Conservation (phyloP, 2,888 invertebrate species). For the Drosophila kanekoi region DNA sequence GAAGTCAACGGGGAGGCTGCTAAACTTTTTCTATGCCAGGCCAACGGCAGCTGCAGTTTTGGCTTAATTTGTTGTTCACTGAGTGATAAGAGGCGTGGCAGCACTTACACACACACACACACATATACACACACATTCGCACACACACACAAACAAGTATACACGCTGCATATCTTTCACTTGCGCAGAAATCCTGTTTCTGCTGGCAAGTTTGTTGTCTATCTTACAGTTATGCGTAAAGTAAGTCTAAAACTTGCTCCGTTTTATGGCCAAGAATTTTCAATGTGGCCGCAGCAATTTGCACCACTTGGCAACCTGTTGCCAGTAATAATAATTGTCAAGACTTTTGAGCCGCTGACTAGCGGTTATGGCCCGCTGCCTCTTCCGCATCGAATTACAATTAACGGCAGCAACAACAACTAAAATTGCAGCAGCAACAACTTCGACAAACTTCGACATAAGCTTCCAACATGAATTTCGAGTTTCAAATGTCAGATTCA, state of each 20-base stretch:
- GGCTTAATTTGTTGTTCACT: conserved; percentile 66
- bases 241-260: conserved; percentile 69
- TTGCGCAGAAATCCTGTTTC: conserved; percentile 65
- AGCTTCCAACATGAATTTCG: conserved; percentile 59
- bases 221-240: conserved; percentile 79
- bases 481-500: conserved; percentile 74
- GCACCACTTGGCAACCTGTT: conserved; percentile 71
- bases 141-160: not conserved
- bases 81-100: conserved; percentile 62
- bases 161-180: conserved; percentile 24
- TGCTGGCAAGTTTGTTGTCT: conserved; percentile 50
- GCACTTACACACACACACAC: conserved; percentile 29
- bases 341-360: conserved; percentile 39
- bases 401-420: conserved; percentile 53
- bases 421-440: conserved; percentile 20
- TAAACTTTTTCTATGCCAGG: conserved; percentile 67
- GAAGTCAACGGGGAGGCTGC: conserved; percentile 48
- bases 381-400: conserved; percentile 82
- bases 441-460: conserved; percentile 39
- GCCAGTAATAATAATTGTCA: conserved; percentile 72
- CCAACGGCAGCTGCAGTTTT: conserved; percentile 50
- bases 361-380: conserved; percentile 54
- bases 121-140: conserved; percentile 10
- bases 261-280: conserved; percentile 65
- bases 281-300: conserved; percentile 59